A percentile compares a stretch with the other conserved stretches of the same genome.
Evolutionary conservation across 1,140 invertebrate genomes (phyloP).

Genomic region (Sarcophaga peregrina): DNA sequence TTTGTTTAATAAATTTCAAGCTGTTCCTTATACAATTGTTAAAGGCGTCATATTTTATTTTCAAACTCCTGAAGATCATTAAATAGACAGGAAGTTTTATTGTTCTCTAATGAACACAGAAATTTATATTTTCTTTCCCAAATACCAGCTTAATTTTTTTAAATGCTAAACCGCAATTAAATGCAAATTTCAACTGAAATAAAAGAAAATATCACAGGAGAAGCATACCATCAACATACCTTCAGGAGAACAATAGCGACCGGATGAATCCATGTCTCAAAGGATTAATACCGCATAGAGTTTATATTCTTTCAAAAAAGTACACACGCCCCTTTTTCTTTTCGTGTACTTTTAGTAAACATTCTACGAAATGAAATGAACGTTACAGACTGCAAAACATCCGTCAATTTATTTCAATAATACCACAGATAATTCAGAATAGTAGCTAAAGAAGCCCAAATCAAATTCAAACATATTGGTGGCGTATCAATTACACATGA

Average conservation of each 20-base stretch:
- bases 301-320: background rate
- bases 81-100: conserved; percentile 22
- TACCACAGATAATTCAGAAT: background rate
- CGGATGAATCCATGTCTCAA: conserved; percentile 41
- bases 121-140: background rate
- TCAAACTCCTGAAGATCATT: background rate
- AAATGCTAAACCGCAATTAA: background rate
- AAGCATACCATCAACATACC: background rate
- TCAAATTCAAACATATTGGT: conserved; percentile 18
- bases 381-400: conserved; percentile 17
- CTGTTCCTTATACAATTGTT: background rate
- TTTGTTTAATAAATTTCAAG: background rate
- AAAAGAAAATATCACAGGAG: background rate
- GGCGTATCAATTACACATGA: conserved; percentile 32
- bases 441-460: background rate
- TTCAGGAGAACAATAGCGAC: background rate
- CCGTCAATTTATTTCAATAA: background rate
- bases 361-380: background rate
- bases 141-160: background rate
- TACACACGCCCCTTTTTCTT: background rate
- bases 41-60: conserved; percentile 13
- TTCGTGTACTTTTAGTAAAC: too few relatives aligned
- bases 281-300: conserved; percentile 24
- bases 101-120: background rate
- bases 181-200: conserved; percentile 21